Base-by-base conservation (phyloP, 2,888 invertebrate genomes). In the Noctua janthina region DNA sequence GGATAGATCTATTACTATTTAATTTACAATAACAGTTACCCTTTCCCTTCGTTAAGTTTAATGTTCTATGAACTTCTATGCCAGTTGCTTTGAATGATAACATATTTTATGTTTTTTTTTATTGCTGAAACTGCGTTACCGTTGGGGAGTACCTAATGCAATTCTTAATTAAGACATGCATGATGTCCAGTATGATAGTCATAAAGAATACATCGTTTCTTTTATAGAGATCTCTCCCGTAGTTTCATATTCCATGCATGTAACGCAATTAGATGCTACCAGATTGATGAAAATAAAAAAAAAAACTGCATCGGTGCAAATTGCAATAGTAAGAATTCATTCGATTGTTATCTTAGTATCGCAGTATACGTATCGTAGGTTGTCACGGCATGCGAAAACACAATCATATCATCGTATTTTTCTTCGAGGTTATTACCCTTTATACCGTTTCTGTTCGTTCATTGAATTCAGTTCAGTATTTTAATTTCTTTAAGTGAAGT, bases 301-400 rank as follows among this genome's bases (percentile, higher is more conserved):
- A 81, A 67, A 39, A 66, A 74, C 20, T 49, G 43, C 39, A 67
- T 49, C 20, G 0, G 11, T 59, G 35, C 7, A 69, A 59, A 73
- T 54, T 72, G 64, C 23, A 74, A 77, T 67, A 69, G 64, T 73
- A 56, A 64, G 39, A 84, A 77, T 87, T 66, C 56, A 70, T 67
- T 74, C 46, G 23, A 74, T 62, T 79, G 71, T 82, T 88, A 89
- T 84, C 80, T 70, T 15, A 71, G 39, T 74, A 74, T 74, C 78
- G 49, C 64, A 85, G 70, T 77, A 66, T 78, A 59, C 69, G 66
- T 87, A 82, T 75, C 75, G 82, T 75, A 79, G 71, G 62, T 78
- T 59, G 79, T 75, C 81, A 85, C 81, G 89, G 85, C 76, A 79
- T 89, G 85, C 79, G 43, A 87, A 81, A 85, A 88, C 64, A 89